phyloP scores from a whole-genome alignment of 1,140 invertebrate genomes.

The Drosophila quadrilineata region DNA sequence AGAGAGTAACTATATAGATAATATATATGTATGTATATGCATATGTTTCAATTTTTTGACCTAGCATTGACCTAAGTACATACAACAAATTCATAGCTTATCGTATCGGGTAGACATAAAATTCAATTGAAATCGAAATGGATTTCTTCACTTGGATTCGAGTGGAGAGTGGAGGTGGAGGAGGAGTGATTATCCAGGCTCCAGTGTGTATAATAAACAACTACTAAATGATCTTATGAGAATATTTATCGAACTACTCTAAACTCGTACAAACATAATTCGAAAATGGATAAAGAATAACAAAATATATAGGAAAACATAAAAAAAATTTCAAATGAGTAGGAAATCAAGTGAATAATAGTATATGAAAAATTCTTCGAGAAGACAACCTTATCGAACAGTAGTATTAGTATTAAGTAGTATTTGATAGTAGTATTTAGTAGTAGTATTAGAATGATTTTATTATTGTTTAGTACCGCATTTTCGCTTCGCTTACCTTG shows the following conservation, averaged over 20 bases:
- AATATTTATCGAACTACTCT: conserved; percentile 55
- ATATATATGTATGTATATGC: conserved; percentile 43
- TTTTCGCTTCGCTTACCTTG: conserved; percentile 90
- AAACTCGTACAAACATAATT: conserved; percentile 17
- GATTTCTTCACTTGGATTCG: too few species aligned
- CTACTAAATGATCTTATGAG: conserved; percentile 39
- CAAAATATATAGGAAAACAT: conserved; percentile 21
- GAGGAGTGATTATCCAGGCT: too few species aligned
- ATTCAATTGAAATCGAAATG: too few species aligned
- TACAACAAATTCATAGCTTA: conserved; percentile 58
- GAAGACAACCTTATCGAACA: conserved; percentile 82
- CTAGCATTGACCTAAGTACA: conserved; percentile 61
- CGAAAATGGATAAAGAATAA: neutral
- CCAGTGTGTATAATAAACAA: too few species aligned
- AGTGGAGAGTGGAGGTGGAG: too few species aligned
- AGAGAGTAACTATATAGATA: too few species aligned
- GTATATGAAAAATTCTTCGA: conserved; percentile 80
- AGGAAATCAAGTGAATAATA: neutral
- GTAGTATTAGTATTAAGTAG: conserved; percentile 79
- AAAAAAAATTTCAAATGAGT: conserved; percentile 45
- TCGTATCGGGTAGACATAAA: too few species aligned
- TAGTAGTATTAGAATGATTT: conserved; percentile 51
- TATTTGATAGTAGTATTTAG: conserved; percentile 49
- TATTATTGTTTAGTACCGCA: conserved; percentile 67
- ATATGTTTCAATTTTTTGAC: conserved; percentile 42